Evolutionary conservation across 2,797 vertebrate species (phyloP), one percentile per base, ranked within the genome.

Genomic region (Mustela erminea): DNA sequence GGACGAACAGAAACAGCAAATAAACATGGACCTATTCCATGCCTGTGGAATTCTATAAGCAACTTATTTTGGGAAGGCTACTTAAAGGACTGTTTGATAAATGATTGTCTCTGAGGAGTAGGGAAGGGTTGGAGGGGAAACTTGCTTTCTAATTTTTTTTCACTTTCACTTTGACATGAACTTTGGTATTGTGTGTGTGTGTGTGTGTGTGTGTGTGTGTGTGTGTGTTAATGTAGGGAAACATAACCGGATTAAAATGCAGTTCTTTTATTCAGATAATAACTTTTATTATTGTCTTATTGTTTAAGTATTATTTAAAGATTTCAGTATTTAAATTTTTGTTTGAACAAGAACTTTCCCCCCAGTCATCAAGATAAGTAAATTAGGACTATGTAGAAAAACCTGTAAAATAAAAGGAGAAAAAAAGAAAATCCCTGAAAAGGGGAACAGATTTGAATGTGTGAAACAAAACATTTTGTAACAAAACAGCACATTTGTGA

Each of bases 91-190:
- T 85, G 2, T 75, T 93, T 81, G 38, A 58, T 87, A 90, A 95
- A 74, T 54, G 23, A 3, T 95, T 64, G 27, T 60, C 43, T 90
- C 5, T 90, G 23, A 18, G 21, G 21, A 41, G 0, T 75, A 72
- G 32, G 12, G 23, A 92, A 25, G 35, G 5, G 13, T 21, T 62
- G 72, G 54, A 92, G 14, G 18, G 54, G 21, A 62, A 80, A 68
- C 62, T 84, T 93, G 25, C 20, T 46, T 92, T 86, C 29, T 58
- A 38, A 87, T 72, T 12, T 41, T 38, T 68, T 93, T 70, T 41
- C 43, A 43, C 96, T 58, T 96, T 96, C 14, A 62, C 12, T 83
- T 86, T 87, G 43, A 93, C 72, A 18, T 94, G 81, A 93, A 83
- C 75, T 83, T 87, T 87, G 85, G 2, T 66, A 29, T 74, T 21